These are phyloP conservation scores for Pristionchus fissidentatus DNA, from an alignment of 2,888 invertebrate species.

Conservation along the genomic window DNA sequence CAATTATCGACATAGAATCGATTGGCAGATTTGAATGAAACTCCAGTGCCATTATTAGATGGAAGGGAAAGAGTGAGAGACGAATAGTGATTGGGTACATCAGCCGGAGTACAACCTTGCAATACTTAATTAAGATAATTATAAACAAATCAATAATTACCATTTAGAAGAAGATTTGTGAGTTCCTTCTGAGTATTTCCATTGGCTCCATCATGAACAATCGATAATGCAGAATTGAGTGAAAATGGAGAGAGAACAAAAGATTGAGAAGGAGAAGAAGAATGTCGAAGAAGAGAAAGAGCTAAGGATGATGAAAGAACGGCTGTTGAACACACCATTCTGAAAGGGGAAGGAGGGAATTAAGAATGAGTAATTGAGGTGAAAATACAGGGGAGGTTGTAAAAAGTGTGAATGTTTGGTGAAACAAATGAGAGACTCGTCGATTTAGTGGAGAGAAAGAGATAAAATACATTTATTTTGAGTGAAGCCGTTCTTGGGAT, in stretches of 20 bases:
- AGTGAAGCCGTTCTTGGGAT: too few species aligned
- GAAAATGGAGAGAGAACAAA: constrained; percentile 35
- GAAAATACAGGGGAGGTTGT: too few species aligned
- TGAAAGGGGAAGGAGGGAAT: too few species aligned
- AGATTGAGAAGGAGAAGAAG: constrained; percentile 20
- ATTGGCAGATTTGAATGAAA: not conserved
- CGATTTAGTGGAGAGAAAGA: too few species aligned
- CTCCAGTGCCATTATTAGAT: not conserved
- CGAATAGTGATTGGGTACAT: not conserved
- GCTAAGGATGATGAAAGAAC: not conserved
- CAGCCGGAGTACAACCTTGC: not conserved
- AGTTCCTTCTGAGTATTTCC: constrained; percentile 28
- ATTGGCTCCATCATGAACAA: constrained; percentile 9
- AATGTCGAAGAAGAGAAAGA: constrained; percentile 29
- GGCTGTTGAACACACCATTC: not conserved
- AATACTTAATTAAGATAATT: not conserved
- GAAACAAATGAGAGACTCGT: too few species aligned
- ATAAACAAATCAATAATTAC: not conserved
- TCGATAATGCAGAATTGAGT: not conserved
- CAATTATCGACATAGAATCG: not conserved
- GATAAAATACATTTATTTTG: too few species aligned
- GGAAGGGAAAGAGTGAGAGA: constrained; percentile 10
- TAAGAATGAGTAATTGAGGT: too few species aligned
- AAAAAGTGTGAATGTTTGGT: too few species aligned
- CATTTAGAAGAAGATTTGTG: not conserved